phyloP scores from a whole-genome alignment of 2,888 invertebrate genomes.

The Entomobrya proxima region DNA sequence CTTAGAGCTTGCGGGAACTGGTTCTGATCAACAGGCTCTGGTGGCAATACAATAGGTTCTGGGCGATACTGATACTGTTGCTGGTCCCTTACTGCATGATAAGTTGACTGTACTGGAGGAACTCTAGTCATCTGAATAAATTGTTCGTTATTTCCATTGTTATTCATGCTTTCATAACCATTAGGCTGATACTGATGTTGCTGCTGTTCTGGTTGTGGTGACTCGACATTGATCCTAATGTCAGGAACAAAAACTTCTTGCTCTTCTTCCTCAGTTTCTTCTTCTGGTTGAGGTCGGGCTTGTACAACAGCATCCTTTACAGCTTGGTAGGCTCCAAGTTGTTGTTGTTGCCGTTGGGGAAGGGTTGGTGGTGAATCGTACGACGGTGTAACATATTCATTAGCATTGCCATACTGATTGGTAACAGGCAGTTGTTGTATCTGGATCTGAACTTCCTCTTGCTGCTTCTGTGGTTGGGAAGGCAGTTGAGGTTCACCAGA shows the following conservation, averaged over 20 bases:
- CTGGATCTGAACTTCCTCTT: conserved; percentile 5
- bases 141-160: not conserved
- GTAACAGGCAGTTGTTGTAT: not conserved
- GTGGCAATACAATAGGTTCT: not conserved
- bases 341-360: not conserved
- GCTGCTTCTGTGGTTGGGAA: not conserved
- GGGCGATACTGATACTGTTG: not conserved
- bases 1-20: not conserved
- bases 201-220: conserved; percentile 3
- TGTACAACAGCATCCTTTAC: too few relatives aligned
- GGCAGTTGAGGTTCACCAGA: not conserved
- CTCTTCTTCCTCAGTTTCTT: conserved; percentile 15
- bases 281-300: conserved; percentile 18
- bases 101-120: not conserved
- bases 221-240: conserved; percentile 46
- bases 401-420: not conserved
- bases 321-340: too few relatives aligned
- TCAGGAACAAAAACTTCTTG: conserved; percentile 44
- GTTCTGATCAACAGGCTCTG: not conserved
- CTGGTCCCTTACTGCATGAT: not conserved
- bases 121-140: not conserved
- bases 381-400: too few relatives aligned
- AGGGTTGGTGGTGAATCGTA: not conserved
- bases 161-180: not conserved
- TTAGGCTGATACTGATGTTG: not conserved